phyloP scores from a whole-genome alignment of 2,888 invertebrate species.

The Drosophila neutralis region DNA sequence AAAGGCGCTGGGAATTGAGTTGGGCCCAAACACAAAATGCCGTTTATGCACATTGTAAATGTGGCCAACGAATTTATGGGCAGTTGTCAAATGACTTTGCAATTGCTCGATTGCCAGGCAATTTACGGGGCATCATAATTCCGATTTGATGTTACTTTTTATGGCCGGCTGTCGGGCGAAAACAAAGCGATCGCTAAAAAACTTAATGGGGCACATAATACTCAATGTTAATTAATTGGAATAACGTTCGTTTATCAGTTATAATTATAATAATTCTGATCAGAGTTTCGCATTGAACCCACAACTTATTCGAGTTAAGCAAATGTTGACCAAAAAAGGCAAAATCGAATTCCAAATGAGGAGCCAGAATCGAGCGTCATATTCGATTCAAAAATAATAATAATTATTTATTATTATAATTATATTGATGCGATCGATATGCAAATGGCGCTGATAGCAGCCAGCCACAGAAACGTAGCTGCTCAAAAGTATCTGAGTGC shows the following conservation, averaged over 20 bases:
- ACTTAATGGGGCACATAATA: conserved; percentile 58
- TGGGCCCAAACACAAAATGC: conserved; percentile 10
- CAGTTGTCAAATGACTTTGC: conserved; percentile 65
- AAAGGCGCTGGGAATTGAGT: background rate
- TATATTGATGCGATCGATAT: conserved; percentile 74
- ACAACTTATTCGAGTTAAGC: background rate
- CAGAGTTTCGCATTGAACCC: conserved; percentile 44
- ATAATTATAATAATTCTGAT: conserved; percentile 54
- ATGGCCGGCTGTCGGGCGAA: conserved; percentile 26
- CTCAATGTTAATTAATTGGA: conserved; percentile 78
- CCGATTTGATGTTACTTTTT: conserved; percentile 52
- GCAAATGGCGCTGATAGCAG: conserved; percentile 72
- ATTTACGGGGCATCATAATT: conserved; percentile 71
- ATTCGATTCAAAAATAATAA: conserved; percentile 48
- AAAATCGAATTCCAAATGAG: conserved; percentile 23
- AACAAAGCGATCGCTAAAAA: conserved; percentile 46
- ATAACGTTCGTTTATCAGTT: conserved; percentile 65
- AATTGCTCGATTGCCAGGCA: conserved; percentile 55
- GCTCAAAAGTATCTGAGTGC: conserved; percentile 38
- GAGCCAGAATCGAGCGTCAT: conserved; percentile 28
- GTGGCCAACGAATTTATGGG: conserved; percentile 52
- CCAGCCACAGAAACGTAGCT: conserved; percentile 6
- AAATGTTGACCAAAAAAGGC: background rate
- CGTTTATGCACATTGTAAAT: conserved; percentile 58
- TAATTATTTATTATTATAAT: conserved; percentile 43